Base-by-base conservation (phyloP, 30 jellyfish, hydroid and myxozoan genomes). In the Clytia hemisphaerica region DNA sequence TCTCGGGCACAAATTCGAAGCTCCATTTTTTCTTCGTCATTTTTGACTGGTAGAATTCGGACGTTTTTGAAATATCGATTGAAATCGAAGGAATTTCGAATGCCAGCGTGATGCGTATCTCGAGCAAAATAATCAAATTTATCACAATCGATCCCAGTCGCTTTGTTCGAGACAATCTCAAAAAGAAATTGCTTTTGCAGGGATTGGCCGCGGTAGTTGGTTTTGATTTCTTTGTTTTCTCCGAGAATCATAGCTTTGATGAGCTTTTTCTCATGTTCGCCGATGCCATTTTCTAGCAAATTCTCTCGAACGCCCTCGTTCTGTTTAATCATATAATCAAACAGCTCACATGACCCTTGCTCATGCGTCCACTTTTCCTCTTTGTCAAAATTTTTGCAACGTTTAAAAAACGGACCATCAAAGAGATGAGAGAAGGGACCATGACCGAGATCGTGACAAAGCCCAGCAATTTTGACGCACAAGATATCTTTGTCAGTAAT, bases 381-480 rank as follows among this genome's bases (percentile, higher is more conserved):
- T n/a, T n/a, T n/a, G n/a, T n/a, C n/a, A n/a, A n/a, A n/a, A n/a
- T n/a, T n/a, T n/a, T n/a, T n/a, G n/a, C n/a, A 42, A 9, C 12
- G 53, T 12, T 42, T 42, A 12, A 42, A n/a, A 12, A 9, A 12
- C n/a, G 12, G 22, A 9, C 95, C 94, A 66, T 88, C 97, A 70
- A 74, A 88, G 30, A 81, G 74, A 55, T 88, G 97, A 5, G 97
- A 88, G 35, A 80, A 88, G 1, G 97, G 95, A 14, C 97, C 97
- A 80, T 88, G 97, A 15, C 97, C 99, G 44, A 92, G 71, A 68
- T 92, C 99, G 71, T 92, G 99, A 49, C 95, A 83, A 3, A 92
- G 55, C 9, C 99, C 99, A 34, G 96, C 99, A 65, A 92, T 68
- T 58, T 78, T 73, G 32, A 92, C 82, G 61, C 99, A 92, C 18